A percentile compares a stretch with the other conserved stretches of the same genome.
phyloP scores from a whole-genome alignment of 2,797 vertebrate genomes.

The Jordanella pulchra region DNA sequence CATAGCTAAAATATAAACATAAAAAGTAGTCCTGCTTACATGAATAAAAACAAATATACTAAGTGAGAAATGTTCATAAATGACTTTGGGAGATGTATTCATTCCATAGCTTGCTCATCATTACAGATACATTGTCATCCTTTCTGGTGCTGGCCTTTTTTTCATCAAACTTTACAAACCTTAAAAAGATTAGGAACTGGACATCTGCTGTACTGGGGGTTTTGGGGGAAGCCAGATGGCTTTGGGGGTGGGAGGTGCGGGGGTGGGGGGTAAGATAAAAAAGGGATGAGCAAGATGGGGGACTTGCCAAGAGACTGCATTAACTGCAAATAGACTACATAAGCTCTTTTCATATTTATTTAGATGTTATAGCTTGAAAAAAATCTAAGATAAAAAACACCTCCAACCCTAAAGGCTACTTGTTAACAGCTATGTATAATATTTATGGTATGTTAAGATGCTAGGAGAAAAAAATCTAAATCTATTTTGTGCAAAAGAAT shows the following conservation, averaged over 20 bases:
- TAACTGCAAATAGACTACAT: slow-evolving; percentile 14
- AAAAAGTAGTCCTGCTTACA: not conserved
- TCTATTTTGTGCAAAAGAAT: not conserved
- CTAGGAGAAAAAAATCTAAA: not conserved
- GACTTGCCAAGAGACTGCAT: not conserved
- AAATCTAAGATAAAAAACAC: not conserved
- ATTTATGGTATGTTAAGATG: not conserved
- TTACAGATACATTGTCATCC: slow-evolving; percentile 1
- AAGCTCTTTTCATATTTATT: slow-evolving; percentile 27
- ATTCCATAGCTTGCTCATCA: not conserved
- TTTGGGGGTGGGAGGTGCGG: too few species aligned
- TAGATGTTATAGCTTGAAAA: not conserved
- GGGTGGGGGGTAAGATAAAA: slow-evolving; percentile 33
- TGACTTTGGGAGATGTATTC: not conserved
- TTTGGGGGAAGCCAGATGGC: slow-evolving; percentile 66
- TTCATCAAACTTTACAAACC: slow-evolving; percentile 63
- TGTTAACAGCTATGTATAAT: not conserved
- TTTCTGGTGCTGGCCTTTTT: slow-evolving; percentile 59
- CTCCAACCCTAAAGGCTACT: not conserved
- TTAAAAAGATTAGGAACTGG: slow-evolving; percentile 49
- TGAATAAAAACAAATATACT: not conserved
- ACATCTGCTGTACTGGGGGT: slow-evolving; percentile 62
- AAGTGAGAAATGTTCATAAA: not conserved
- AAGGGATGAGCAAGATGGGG: slow-evolving; percentile 23
- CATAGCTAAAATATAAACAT: slow-evolving; percentile 1